Evolutionary conservation across 2,113 vertebrate genomes (phyloP).

Genomic region (Archocentrus centrarchus): DNA sequence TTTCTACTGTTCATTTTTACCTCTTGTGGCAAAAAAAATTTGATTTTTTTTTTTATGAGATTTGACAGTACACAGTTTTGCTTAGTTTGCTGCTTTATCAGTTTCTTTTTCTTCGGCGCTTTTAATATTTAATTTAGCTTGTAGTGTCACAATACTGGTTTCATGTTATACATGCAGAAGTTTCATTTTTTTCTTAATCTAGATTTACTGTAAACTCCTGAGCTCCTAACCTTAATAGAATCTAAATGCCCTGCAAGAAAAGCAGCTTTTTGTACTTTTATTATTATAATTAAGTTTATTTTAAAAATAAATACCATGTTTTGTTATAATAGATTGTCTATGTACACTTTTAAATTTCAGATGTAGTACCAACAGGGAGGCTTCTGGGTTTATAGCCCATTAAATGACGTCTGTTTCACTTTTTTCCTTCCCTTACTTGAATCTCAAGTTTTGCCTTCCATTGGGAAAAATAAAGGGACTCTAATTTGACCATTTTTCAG

Average conservation of each 20-base stretch:
- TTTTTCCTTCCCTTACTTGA: background rate
- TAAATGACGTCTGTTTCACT: background rate
- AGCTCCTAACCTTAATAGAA: too few relatives aligned
- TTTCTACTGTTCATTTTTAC: background rate
- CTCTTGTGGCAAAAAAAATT: background rate
- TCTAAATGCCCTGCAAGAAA: too few relatives aligned
- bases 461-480: background rate
- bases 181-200: background rate
- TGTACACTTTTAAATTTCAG: background rate
- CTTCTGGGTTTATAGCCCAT: background rate
- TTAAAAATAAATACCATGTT: too few relatives aligned
- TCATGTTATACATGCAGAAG: too few relatives aligned
- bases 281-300: too few relatives aligned
- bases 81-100: background rate
- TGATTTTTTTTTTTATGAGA: background rate
- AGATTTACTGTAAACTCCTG: background rate
- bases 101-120: accelerated
- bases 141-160: background rate
- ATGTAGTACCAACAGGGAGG: background rate
- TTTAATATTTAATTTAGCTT: background rate
- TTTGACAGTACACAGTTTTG: background rate
- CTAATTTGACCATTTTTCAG: accelerated
- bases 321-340: background rate
- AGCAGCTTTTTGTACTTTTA: too few relatives aligned
- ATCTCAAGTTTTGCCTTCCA: background rate